Evolutionary conservation across 2,113 vertebrate species (phyloP).

Genomic region (Crotalus viridis): DNA sequence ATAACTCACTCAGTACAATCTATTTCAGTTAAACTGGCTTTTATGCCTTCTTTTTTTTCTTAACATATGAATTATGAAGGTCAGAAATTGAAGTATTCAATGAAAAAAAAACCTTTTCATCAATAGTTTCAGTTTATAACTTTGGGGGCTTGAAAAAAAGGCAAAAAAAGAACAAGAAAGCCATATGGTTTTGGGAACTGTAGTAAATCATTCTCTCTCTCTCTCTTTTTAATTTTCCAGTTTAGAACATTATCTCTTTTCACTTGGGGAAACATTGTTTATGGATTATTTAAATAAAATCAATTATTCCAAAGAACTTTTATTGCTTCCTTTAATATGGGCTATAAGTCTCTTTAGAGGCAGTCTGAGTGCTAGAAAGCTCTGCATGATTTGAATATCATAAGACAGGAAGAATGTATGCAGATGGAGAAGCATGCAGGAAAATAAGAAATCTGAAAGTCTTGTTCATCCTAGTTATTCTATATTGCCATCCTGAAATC

Average conservation of each 20-base stretch:
- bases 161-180: background rate
- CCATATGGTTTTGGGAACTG: background rate
- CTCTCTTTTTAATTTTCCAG: background rate
- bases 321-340: background rate
- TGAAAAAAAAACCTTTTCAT: background rate
- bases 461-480: background rate
- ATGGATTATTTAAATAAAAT: conserved; percentile 6
- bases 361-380: background rate
- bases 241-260: background rate
- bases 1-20: background rate
- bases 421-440: conserved; percentile 32
- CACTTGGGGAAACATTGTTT: background rate
- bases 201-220: background rate
- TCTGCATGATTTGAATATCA: conserved; percentile 29
- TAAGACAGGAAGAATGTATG: conserved; percentile 27
- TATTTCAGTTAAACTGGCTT: background rate
- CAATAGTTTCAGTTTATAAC: background rate
- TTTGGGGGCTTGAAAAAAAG: background rate
- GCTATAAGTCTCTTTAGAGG: background rate
- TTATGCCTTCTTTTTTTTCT: background rate
- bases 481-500: conserved; percentile 6
- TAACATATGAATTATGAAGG: background rate
- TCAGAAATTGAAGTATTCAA: background rate
- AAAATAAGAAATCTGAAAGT: conserved; percentile 22
- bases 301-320: background rate